Conservation (phyloP, 1,140 invertebrate genomes). For the Drosophila prosaltans region DNA sequence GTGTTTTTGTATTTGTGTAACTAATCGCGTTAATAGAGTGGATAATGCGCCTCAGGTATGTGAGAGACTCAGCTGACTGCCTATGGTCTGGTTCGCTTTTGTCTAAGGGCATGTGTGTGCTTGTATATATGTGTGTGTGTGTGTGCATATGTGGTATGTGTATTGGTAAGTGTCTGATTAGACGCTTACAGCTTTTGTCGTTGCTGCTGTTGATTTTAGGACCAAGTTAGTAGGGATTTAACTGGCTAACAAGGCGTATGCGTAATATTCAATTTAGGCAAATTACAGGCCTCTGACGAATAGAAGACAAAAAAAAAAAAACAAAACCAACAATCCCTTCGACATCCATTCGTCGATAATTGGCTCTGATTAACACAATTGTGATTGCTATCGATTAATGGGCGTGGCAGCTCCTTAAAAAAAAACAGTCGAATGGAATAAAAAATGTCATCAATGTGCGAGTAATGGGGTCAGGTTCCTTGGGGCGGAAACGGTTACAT, state of each 20-base stretch:
- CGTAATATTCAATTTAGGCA: slow-evolving; percentile 71
- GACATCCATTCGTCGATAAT: slow-evolving; percentile 34
- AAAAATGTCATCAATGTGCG: slow-evolving; percentile 2
- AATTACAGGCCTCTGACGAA: slow-evolving; percentile 51
- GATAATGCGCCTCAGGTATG: slow-evolving; percentile 81
- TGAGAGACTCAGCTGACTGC: slow-evolving; percentile 57
- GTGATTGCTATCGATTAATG: slow-evolving; percentile 64
- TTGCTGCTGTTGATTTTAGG: slow-evolving; percentile 32
- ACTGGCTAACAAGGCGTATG: slow-evolving; percentile 69
- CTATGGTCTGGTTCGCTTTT: slow-evolving; percentile 40
- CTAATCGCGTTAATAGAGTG: slow-evolving; percentile 82
- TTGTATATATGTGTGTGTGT: slow-evolving; percentile 42
- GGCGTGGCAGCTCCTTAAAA: slow-evolving; percentile 27
- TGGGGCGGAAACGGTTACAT: slow-evolving; percentile 9
- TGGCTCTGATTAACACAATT: slow-evolving; percentile 46
- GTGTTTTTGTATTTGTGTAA: slow-evolving; percentile 79
- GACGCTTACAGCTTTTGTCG: slow-evolving; percentile 39
- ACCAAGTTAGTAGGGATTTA: slow-evolving; percentile 45
- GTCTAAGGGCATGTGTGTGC: slow-evolving; percentile 23
- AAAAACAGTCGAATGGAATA: not conserved
- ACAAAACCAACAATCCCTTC: too few relatives aligned
- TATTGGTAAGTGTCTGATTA: slow-evolving; percentile 57
- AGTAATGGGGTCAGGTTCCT: slow-evolving; percentile 12
- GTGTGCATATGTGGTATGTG: slow-evolving; percentile 13
- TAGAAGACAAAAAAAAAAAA: not conserved